Base-by-base conservation (phyloP, 2,888 invertebrate species). In the Enchytraeus crypticus region DNA sequence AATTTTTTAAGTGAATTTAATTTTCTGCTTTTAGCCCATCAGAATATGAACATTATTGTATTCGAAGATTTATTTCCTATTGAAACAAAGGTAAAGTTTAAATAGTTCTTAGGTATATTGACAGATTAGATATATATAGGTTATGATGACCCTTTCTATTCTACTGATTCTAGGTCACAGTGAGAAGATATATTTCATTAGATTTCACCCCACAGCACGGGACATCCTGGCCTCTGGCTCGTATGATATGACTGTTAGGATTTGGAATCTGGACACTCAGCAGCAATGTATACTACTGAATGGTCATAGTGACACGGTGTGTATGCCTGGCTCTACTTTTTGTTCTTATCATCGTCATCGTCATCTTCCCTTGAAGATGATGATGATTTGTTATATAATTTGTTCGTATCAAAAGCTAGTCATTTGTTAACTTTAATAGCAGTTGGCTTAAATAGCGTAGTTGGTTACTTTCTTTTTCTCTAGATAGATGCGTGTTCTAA, bases 111-210 rank as follows among this genome's bases (percentile, higher is more conserved):
- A n/a, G n/a, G n/a, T n/a, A n/a, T n/a, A n/a, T n/a, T n/a, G n/a
- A n/a, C n/a, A n/a, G n/a, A n/a, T n/a, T n/a, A n/a, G n/a, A n/a
- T n/a, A n/a, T n/a, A n/a, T n/a, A n/a, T n/a, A n/a, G n/a, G n/a
- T n/a, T n/a, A n/a, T n/a, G n/a, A n/a, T n/a, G n/a, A n/a, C n/a
- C n/a, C n/a, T n/a, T n/a, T n/a, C n/a, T n/a, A n/a, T n/a, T n/a
- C n/a, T n/a, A n/a, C n/a, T n/a, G n/a, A n/a, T n/a, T n/a, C n/a
- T 69, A 73, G 91, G 90, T 0, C 92, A 92, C 74, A 84, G 86
- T 5, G 93, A 93, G 79, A 92, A 93, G 81, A 89, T 95, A 60
- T 91, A 90, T 79, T 86, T 92, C 66, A 85, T 93, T 18, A 62
- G 71, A 78, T 91, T 87, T 79, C 93, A 96, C 81, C 93, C 96